Evolutionary conservation across 2,113 vertebrate genomes (phyloP), one percentile per base, ranked within the genome.

Genomic region (Oreochromis aureus): DNA sequence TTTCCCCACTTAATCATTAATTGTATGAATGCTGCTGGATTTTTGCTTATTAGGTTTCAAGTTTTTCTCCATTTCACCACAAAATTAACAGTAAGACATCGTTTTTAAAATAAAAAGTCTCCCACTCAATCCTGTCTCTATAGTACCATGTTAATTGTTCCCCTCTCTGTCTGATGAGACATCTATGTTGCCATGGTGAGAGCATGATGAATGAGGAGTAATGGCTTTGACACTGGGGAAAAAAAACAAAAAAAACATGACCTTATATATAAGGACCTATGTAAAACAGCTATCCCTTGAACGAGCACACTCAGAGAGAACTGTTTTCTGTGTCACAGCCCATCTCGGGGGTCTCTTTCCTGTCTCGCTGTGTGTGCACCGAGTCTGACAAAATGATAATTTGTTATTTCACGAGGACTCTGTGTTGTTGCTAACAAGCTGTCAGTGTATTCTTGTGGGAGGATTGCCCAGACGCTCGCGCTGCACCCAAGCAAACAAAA

Each of bases 201-300:
- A 84, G 58, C 66, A 51, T 32, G 71, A 30, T 58, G 71, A 91
- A 79, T 80, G 56, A 82, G 55, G 66, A 89, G 53, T 39, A 82
- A 89, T 89, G 88, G 89, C 90, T 89, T 89, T 91, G 88, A 88
- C 54, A 81, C 82, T 13, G 88, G 61, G 58, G n/a, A 81, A 39
- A 80, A 7, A 39, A 82, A 48, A 7, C 2, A 78, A 53, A 11
- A 58, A 58, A 63, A 9, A 12, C 5, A 7, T 5, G 83, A 53
- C 30, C 59, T 13, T 34, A 22, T 63, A 84, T 34, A 80, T 24
- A 46, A 59, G 56, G 36, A 63, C 63, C 76, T 18, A 51, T 15
- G 8, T 69, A 16, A 80, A 83, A 87, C 87, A 87, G 69, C 90
- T 85, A 24, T 82, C 44, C 11, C 71, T 32, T 73, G 19, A 87